A percentile compares a stretch with the other conserved stretches of the same genome.
Evolutionary conservation across 1,140 invertebrate genomes (phyloP).

Genomic region (Brachionus sp.): DNA sequence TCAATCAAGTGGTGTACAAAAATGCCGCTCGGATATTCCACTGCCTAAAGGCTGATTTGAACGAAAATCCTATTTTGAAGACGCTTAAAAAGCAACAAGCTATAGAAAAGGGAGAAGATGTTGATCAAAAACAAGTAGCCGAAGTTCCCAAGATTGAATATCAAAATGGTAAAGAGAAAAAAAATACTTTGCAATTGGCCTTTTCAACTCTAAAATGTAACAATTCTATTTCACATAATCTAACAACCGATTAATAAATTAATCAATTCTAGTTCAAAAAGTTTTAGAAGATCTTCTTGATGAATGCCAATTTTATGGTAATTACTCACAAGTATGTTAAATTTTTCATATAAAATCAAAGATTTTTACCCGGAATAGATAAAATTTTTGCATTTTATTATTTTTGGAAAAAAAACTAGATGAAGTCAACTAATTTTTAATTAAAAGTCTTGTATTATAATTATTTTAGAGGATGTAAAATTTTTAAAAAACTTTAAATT

Average conservation of each 20-base stretch:
- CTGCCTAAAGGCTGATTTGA: conserved; percentile 42
- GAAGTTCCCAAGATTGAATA: conserved; percentile 45
- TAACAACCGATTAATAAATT: background rate
- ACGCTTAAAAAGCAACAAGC: conserved; percentile 33
- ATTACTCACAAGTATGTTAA: conserved; percentile 15
- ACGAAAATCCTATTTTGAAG: conserved; percentile 44
- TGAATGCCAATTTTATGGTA: conserved; percentile 24
- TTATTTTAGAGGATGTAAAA: too few species aligned
- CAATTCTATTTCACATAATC: too few species aligned
- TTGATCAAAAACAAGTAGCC: background rate
- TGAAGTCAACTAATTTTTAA: too few species aligned
- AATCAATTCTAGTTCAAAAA: conserved; percentile 27
- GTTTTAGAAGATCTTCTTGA: conserved; percentile 43
- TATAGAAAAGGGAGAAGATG: background rate
- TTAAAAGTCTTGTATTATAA: too few species aligned
- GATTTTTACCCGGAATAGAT: too few species aligned
- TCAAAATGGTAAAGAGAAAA: conserved; percentile 31
- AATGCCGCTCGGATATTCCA: conserved; percentile 36
- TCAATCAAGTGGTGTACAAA: conserved; percentile 28
- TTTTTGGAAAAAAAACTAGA: too few species aligned
- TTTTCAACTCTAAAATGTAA: conserved; percentile 44
- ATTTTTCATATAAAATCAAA: background rate
- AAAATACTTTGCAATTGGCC: conserved; percentile 29
- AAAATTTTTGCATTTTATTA: too few species aligned
- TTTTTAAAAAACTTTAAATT: too few species aligned